Base-by-base conservation (phyloP, 2,797 vertebrate species). In the Etheostoma perlongum region DNA sequence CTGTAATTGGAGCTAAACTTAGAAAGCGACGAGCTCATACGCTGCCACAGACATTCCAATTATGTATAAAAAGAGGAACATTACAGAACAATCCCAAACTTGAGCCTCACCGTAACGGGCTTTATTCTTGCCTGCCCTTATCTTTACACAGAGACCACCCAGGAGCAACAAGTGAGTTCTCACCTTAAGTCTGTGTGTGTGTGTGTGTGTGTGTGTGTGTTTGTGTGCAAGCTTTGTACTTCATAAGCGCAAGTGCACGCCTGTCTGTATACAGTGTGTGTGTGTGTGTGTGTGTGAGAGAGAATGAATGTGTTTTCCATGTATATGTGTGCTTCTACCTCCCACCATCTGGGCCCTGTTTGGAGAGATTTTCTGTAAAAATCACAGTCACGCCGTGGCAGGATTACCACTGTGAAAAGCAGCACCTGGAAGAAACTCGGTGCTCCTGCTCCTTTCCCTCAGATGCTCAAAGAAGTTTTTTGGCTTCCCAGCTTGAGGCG, bases 401-500 rank as follows among this genome's bases (percentile, higher is more conserved):
- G 91, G 92, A 93, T 93, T 92, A 92, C 89, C 86, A 90, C 85
- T 85, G 84, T 93, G 90, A 91, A 89, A 91, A 88, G 90, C 86
- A 91, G 83, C 91, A 93, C 93, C 92, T 94, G 91, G 92, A 93
- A 89, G 88, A 87, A 89, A 83, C 89, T 85, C 82, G 2, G 78
- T 78, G 80, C 91, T 92, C 82, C 83, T 84, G 82, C 86, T 90
- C 82, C 67, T 72, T 85, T 87, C 62, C 83, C 81, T 92, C 79
- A 88, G 86, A 91, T 85, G 88, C 92, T 94, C 83, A 91, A 89
- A 90, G 88, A 90, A 85, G 90, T 90, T 89, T 40, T 88, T 88
- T 90, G 89, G 85, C 85, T 91, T 89, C 91, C 86, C 87, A 91
- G 91, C 88, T 93, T 79, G 91, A 91, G 92, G 87, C 89, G 25